Evolutionary conservation across 2,113 vertebrate genomes (phyloP).

Genomic region (Hemiprocne comata): DNA sequence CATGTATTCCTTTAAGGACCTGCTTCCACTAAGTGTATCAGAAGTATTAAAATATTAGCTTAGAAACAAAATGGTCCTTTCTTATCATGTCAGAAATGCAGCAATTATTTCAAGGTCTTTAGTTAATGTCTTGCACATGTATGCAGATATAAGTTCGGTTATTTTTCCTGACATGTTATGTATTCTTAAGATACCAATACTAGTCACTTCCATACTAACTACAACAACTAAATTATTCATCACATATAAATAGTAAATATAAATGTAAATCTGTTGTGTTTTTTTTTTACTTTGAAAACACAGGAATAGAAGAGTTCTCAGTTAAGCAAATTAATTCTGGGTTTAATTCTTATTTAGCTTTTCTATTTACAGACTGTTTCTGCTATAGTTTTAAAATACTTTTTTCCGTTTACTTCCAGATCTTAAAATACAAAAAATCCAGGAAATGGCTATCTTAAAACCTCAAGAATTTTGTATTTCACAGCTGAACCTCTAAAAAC

Average conservation of each 20-base stretch:
- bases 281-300: neutral
- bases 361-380: neutral
- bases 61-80: neutral
- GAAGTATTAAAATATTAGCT: neutral
- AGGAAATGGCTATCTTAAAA: neutral
- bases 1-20: neutral
- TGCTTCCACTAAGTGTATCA: neutral
- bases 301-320: neutral
- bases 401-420: neutral
- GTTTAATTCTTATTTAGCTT: neutral
- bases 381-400: neutral
- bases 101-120: neutral
- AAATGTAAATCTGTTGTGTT: neutral
- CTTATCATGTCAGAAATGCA: neutral
- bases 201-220: too few relatives aligned
- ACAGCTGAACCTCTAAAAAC: neutral
- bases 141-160: neutral
- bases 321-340: neutral
- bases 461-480: neutral
- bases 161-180: neutral
- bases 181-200: neutral
- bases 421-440: neutral
- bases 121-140: neutral
- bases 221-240: neutral
- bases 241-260: rapidly evolving